Evolutionary conservation across 2,797 vertebrate species (phyloP), one percentile per base, ranked within the genome.

Genomic region (Anas flavirostris): DNA sequence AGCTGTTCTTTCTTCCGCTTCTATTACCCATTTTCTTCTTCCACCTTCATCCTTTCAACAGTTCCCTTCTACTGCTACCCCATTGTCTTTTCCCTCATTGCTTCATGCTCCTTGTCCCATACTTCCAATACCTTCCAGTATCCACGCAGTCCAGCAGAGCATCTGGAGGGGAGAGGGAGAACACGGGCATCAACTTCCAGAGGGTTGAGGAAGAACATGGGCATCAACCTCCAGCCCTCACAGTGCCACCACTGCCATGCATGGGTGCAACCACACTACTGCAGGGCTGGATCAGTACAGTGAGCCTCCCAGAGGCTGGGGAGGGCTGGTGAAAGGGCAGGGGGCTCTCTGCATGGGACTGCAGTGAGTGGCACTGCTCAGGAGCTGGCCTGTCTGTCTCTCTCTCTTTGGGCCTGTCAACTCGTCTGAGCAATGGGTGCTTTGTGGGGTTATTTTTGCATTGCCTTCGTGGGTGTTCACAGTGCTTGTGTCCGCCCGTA

Each of bases 221-320:
- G 7, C 41, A 56, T 25, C 22, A 83, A 15, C 43, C 69, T 74
- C 33, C 52, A 64, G 39, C 60, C 15, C 22, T 70, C 62, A 48
- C 29, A 39, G 5, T 2, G 46, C 33, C 48, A 25, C 56, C 1
- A 1, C 21, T 43, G 64, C 43, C 28, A 19, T 0, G 6, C 2
- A 5, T 5, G 26, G 17, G 15, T 43, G n/a, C 43, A 41, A 2
- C 5, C 0, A 39, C 48, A 10, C 46, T 46, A 10, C 44, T 46
- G 44, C 44, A 46, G 44, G 44, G 44, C 44, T 46, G 44, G 19
- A 46, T 46, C 44, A 19, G 19, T 46, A 19, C 44, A 46, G 44
- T 46, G 10, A 46, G 44, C 44, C 44, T 46, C 44, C 19, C 44
- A 46, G 44, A 46, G 44, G 44, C 44, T 46, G 44, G 44, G 19